These are phyloP conservation scores for Eutrigla gurnardus DNA, from an alignment of 2,797 vertebrate genomes.

Conservation along the genomic window DNA sequence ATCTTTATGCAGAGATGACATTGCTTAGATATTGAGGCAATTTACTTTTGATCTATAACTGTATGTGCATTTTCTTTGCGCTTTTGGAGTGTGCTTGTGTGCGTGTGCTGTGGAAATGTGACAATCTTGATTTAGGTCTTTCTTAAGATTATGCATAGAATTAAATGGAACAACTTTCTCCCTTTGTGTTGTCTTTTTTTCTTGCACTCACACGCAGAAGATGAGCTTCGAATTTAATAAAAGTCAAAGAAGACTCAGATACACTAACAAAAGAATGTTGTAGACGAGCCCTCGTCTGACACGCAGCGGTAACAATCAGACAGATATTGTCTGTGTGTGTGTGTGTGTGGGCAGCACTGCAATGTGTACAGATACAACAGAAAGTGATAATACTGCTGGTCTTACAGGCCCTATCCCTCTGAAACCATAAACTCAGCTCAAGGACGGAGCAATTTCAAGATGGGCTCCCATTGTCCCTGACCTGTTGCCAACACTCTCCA, in stretches of 20 bases:
- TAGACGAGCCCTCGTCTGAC: conserved; percentile 48
- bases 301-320: conserved; percentile 51
- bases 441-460: conserved; percentile 69
- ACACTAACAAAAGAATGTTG: conserved; percentile 13
- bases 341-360: conserved; percentile 54
- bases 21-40: conserved; percentile 82
- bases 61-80: conserved; percentile 80
- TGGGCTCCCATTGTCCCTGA: conserved; percentile 66
- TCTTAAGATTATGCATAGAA: conserved; percentile 86
- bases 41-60: conserved; percentile 80
- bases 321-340: conserved; percentile 23
- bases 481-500: conserved; percentile 58
- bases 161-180: conserved; percentile 85
- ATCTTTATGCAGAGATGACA: conserved; percentile 86
- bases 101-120: conserved; percentile 89
- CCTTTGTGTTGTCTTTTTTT: conserved; percentile 57
- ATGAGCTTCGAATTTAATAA: conserved; percentile 5
- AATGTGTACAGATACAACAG: conserved; percentile 84
- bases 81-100: conserved; percentile 82
- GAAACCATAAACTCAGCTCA: conserved; percentile 76
- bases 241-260: neutral
- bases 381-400: conserved; percentile 76
- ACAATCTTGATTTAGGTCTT: conserved; percentile 90
- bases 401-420: conserved; percentile 62
- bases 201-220: neutral